A percentile compares a stretch with the other conserved stretches of the same genome.
Conservation (phyloP, 2,113 vertebrate species). For the Sander lucioperca region DNA sequence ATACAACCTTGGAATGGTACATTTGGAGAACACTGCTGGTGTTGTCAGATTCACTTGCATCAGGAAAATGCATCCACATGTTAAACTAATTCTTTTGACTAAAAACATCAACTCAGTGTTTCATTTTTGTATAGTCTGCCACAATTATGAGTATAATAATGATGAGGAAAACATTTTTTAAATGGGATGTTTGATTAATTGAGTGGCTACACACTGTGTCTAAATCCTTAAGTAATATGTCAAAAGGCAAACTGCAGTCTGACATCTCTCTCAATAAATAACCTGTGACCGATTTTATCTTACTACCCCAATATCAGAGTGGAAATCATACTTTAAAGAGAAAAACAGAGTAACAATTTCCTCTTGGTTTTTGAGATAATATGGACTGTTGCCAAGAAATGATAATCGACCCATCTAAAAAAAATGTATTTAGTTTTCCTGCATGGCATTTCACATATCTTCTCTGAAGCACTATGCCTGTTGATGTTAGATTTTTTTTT, state of each 20-base stretch:
- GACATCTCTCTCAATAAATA: conserved; percentile 26
- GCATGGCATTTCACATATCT: conserved; percentile 53
- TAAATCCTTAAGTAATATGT: conserved; percentile 30
- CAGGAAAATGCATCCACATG: neutral
- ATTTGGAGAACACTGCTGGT: conserved; percentile 23
- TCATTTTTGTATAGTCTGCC: neutral
- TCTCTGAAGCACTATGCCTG: conserved; percentile 54
- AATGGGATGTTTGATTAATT: conserved; percentile 12
- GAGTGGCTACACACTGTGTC: neutral
- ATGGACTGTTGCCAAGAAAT: conserved; percentile 39
- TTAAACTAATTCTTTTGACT: neutral
- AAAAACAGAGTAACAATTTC: conserved; percentile 51
- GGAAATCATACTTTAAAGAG: conserved; percentile 14
- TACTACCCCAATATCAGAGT: neutral
- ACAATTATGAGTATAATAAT: neutral
- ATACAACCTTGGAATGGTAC: conserved; percentile 1
- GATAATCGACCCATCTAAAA: conserved; percentile 55
- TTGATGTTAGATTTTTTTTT: conserved; percentile 30
- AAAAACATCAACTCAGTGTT: neutral
- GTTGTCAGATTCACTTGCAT: conserved; percentile 19
- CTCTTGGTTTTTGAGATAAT: conserved; percentile 48
- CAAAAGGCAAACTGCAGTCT: conserved; percentile 2
- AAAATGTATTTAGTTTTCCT: conserved; percentile 44
- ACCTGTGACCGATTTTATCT: neutral
- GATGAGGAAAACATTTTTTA: neutral